Conservation (phyloP, 2,888 invertebrate species). For the Microplitis manilae region DNA sequence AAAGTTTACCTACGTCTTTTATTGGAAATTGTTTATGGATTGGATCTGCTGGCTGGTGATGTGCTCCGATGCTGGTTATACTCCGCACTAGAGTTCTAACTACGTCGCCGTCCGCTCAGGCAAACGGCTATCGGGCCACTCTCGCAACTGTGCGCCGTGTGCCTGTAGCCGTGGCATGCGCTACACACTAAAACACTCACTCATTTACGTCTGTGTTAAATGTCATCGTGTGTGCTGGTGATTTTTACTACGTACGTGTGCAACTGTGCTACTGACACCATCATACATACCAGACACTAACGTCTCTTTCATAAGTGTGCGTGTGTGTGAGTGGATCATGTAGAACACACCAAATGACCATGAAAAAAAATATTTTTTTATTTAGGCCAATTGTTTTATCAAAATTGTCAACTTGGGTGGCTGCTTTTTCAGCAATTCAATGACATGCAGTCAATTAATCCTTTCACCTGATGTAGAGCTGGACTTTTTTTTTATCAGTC, state of each 20-base stretch:
- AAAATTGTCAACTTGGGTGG: not conserved
- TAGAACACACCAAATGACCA: not conserved
- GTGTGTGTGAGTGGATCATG: not conserved
- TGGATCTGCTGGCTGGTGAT: not conserved
- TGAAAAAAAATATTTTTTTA: not conserved
- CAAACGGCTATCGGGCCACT: constrained; percentile 69
- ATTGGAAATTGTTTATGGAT: not conserved
- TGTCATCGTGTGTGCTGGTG: not conserved
- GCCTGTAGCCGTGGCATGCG: constrained; percentile 39
- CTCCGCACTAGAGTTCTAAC: constrained; percentile 70
- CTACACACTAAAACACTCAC: constrained; percentile 24
- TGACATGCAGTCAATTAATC: not conserved
- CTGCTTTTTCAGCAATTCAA: not conserved
- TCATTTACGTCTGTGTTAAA: not conserved
- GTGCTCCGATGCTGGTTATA: not conserved
- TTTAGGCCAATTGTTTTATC: not conserved
- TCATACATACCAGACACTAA: not conserved
- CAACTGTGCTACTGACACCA: not conserved
- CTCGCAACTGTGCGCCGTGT: constrained; percentile 57
- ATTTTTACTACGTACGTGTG: not conserved
- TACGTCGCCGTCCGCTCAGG: constrained; percentile 77
- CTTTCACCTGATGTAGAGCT: not conserved
- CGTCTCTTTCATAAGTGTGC: not conserved
- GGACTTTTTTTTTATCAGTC: not conserved
- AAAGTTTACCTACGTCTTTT: not conserved